Conservation (phyloP, 2,797 vertebrate genomes). For the Corythornis leucogaster region DNA sequence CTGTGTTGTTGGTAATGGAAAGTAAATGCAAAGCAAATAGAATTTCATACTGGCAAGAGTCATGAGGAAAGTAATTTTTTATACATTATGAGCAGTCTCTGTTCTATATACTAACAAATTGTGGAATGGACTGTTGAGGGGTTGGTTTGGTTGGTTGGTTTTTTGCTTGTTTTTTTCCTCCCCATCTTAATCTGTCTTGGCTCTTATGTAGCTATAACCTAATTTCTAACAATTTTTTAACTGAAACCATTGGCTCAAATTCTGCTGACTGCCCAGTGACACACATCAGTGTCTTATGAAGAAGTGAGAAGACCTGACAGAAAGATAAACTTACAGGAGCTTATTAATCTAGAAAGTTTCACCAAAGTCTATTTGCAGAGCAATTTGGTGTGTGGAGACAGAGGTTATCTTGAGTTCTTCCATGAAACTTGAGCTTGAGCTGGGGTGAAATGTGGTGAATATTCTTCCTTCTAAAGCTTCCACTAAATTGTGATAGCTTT, state of each 20-base stretch:
- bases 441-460: background rate
- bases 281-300: background rate
- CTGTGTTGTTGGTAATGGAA: constrained; percentile 63
- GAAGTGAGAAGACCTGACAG: background rate
- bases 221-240: background rate
- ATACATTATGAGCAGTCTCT: background rate
- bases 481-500: too few relatives aligned
- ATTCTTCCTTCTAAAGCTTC: background rate
- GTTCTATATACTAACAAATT: background rate
- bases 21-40: constrained; percentile 73
- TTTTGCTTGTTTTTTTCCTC: too few relatives aligned
- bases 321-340: background rate
- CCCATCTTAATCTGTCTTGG: background rate
- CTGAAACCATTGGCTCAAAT: background rate
- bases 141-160: too few relatives aligned
- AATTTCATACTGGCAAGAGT: constrained; percentile 61
- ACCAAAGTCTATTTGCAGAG: background rate
- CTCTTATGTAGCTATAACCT: background rate
- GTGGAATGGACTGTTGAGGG: background rate
- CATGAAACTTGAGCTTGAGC: background rate
- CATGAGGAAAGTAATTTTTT: constrained; percentile 50
- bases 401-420: background rate
- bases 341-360: background rate
- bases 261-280: background rate
- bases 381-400: background rate